Evolutionary conservation across 2,888 invertebrate genomes (phyloP), one percentile per base, ranked within the genome.

Genomic region (Parnassius apollo): DNA sequence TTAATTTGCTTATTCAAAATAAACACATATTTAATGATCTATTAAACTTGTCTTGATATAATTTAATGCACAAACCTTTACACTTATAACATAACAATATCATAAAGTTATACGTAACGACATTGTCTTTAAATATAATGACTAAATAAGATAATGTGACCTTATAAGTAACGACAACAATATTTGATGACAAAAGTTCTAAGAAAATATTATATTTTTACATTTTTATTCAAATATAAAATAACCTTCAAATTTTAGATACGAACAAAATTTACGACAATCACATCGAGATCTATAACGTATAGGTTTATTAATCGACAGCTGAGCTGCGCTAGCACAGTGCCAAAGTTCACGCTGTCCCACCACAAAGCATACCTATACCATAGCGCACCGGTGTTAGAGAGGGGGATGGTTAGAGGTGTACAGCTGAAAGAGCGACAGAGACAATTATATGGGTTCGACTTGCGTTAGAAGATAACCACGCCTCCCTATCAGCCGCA

Each of bases 341-440:
- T 88, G 88, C 83, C 88, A 90, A 88, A 89, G 89, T 90, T 90
- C 89, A 88, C 82, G 83, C 82, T 80, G 80, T 85, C 88, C 90
- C 88, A 83, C 90, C 86, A 85, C 81, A 71, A 67, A 71, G 69
- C 68, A 68, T 71, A 71, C 66, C 71, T 68, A 65, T 66, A 70
- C 85, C 81, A 85, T 88, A 88, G 83, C 82, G 87, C 88, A 88
- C 89, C 75, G 75, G 74, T 75, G 75, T 85, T 86, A 86, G 84
- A 85, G 80, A 85, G 55, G 44, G 79, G 80, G 82, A 87, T 59
- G 66, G 71, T 10, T 51, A 64, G 68, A 48, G 18, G 8, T 7
- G 7, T 2, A 1, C 0, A 0, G 0, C 1, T 7, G 45, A 13
- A 55, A 0, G 76, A 9, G 71, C 8, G 72, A 85, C 67, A 67